Base-by-base conservation (phyloP, 2,797 vertebrate species). In the Pagetopsis macropterus region DNA sequence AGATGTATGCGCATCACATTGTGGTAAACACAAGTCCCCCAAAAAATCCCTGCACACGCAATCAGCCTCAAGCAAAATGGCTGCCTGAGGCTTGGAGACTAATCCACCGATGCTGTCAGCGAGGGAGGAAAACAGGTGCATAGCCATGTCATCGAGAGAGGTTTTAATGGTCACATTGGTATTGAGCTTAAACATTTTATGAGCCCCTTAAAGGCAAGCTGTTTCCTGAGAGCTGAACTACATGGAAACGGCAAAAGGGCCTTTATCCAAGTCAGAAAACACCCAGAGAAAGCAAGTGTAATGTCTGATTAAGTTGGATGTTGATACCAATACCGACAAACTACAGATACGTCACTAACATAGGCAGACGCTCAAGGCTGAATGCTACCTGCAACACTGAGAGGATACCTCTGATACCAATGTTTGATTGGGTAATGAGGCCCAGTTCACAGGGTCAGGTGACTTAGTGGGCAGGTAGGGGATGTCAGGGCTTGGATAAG, bases 71-170 rank as follows among this genome's bases (percentile, higher is more conserved):
- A 60, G 66, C 31, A 65, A 65, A 58, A 40, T 65, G 55, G 51
- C 43, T 59, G 57, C 57, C 31, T 78, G 44, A 46, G 48, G 31
- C 72, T 70, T 44, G 51, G 55, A 76, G 52, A 78, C 50, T 74
- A 75, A 86, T 82, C 64, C 70, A 70, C 31, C 37, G 12, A 64
- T 43, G 43, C 62, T 56, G 56, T 21, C 27, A 21, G 27, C 49
- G 70, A 68, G 62, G 40, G 14, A 63, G 9, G 23, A 51, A 40
- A 74, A 66, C 70, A 81, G 61, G 61, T 77, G 60, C 27, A 59
- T 1, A 12, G n/a, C 27, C 43, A 5, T n/a, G 21, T 55, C 46
- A 27, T 44, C 60, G 50, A 43, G 12, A 16, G 65, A 16, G 2
- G 0, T 41, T 72, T 65, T 55, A 60, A 61, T 63, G 31, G 50